Conservation (phyloP, 2,797 vertebrate species). For the Enteromius radiatus region DNA sequence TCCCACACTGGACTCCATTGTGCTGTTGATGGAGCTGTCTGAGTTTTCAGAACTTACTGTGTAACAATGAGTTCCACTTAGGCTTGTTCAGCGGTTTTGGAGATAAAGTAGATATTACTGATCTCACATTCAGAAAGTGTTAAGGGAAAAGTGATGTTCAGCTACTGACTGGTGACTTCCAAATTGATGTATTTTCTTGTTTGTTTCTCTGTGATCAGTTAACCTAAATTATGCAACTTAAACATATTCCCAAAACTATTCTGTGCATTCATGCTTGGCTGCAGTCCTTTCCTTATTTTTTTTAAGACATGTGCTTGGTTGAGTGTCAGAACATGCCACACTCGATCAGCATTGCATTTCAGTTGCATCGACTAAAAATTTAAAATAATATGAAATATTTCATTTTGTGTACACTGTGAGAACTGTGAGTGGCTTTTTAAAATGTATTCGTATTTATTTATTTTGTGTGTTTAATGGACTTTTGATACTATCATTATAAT, state of each 20-base stretch:
- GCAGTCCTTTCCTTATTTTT: background rate
- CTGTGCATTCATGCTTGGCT: background rate
- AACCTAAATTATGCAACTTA: background rate
- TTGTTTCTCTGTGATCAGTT: background rate
- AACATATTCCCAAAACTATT: background rate
- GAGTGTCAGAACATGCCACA: conserved; percentile 35
- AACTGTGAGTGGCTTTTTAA: background rate
- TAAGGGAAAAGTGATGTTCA: background rate
- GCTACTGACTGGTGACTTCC: background rate
- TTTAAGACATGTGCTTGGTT: conserved; percentile 25
- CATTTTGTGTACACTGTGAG: background rate
- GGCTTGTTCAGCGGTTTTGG: conserved; percentile 1
- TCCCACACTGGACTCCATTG: conserved; percentile 60
- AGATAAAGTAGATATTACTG: conserved; percentile 22
- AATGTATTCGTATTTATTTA: too few species aligned
- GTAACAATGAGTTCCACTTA: conserved; percentile 38
- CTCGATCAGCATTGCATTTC: background rate
- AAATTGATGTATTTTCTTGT: background rate
- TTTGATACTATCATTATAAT: too few species aligned
- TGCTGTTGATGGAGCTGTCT: conserved; percentile 37
- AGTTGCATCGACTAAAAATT: background rate
- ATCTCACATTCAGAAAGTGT: conserved; percentile 14
- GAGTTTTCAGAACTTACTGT: conserved; percentile 7
- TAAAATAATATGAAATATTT: background rate
- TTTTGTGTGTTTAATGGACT: too few species aligned